These are phyloP conservation scores for Drosophila gunungcola DNA, from an alignment of 1,140 invertebrate species.

Conservation along the genomic window DNA sequence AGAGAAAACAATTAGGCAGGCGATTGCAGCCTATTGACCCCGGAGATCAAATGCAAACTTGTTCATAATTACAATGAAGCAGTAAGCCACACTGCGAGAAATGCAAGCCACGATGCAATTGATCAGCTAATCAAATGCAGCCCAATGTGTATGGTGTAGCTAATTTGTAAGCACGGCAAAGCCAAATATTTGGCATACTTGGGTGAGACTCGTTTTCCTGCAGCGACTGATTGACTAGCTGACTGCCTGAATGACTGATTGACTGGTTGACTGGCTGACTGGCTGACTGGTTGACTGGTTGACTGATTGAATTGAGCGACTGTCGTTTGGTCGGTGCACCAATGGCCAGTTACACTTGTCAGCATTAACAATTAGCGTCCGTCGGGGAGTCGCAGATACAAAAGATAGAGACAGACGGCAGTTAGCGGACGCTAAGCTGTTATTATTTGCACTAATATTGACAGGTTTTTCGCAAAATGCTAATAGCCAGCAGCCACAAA, in stretches of 20 bases:
- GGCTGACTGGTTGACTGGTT: constrained; percentile 32
- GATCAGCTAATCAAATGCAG: constrained; percentile 59
- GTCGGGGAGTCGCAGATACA: constrained; percentile 44
- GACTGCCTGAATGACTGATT: constrained; percentile 17
- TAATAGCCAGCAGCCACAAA: constrained; percentile 57
- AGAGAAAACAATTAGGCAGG: constrained; percentile 55
- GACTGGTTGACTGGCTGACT: constrained; percentile 31
- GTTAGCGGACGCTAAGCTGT: constrained; percentile 72
- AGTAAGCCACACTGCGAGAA: constrained; percentile 24
- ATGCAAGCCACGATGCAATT: constrained; percentile 5
- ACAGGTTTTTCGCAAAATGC: constrained; percentile 80
- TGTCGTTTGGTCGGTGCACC: constrained; percentile 18
- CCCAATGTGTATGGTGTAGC: constrained; percentile 61
- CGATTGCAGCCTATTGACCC: constrained; percentile 61
- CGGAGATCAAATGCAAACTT: constrained; percentile 80
- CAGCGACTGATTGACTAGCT: constrained; percentile 40
- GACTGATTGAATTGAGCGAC: constrained; percentile 22
- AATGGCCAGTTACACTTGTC: constrained; percentile 67
- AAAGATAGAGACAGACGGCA: constrained; percentile 38
- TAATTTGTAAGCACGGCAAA: constrained; percentile 62
- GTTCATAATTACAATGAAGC: constrained; percentile 62
- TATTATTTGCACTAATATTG: constrained; percentile 84
- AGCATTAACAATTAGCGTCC: constrained; percentile 81
- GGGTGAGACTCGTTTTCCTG: constrained; percentile 65
- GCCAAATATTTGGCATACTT: constrained; percentile 79